Percentiles rank a stretch among this genome's conserved stretches.
Evolutionary conservation across 2,888 invertebrate genomes (phyloP).

Genomic region (Melinaea marsaeus): DNA sequence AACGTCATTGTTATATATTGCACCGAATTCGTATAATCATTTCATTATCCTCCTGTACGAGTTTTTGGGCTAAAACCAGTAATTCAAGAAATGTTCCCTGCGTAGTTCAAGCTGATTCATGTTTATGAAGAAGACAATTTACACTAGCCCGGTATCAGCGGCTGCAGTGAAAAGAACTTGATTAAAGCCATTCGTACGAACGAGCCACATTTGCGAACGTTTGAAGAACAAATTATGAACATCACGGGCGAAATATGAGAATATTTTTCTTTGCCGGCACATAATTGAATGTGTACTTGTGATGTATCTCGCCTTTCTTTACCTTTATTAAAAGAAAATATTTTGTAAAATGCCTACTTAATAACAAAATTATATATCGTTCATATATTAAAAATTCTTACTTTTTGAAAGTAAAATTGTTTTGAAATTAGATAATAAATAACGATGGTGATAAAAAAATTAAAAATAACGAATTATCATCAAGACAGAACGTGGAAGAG

Average conservation of each 20-base stretch:
- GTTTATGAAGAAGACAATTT: slow-evolving; percentile 28
- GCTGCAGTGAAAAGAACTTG: slow-evolving; percentile 36
- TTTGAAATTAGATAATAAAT: too few relatives aligned
- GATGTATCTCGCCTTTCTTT: neutral
- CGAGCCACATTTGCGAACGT: slow-evolving; percentile 35
- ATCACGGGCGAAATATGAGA: slow-evolving; percentile 32
- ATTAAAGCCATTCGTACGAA: slow-evolving; percentile 46
- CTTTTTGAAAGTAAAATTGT: too few relatives aligned
- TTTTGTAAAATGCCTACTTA: too few relatives aligned
- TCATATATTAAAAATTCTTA: too few relatives aligned
- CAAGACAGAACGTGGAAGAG: neutral
- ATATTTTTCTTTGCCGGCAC: slow-evolving; percentile 32
- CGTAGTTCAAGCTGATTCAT: slow-evolving; percentile 29
- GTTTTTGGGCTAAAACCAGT: too few relatives aligned
- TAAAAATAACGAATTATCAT: neutral
- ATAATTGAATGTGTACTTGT: slow-evolving; percentile 1
- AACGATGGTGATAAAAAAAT: too few relatives aligned
- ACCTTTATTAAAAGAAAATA: too few relatives aligned
- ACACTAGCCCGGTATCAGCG: slow-evolving; percentile 27
- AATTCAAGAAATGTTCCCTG: neutral
- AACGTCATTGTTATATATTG: slow-evolving; percentile 17
- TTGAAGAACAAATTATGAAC: slow-evolving; percentile 30
- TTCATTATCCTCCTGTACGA: neutral
- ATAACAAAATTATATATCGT: too few relatives aligned
- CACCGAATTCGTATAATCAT: neutral